Evolutionary conservation across 2,888 invertebrate species (phyloP).

Genomic region (Leptopilina myrica): DNA sequence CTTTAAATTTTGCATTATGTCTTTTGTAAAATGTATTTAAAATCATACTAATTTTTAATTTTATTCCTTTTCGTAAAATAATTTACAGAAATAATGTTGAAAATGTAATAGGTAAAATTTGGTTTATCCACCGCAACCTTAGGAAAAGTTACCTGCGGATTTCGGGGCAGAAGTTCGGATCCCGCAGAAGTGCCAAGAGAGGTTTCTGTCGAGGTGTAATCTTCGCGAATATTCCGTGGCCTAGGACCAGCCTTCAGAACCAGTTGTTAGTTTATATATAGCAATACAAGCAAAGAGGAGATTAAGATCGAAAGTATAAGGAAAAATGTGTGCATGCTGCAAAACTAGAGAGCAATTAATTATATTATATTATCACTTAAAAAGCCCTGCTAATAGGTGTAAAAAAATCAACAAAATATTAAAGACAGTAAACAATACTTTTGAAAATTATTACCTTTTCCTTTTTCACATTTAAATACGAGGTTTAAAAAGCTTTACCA

Average conservation of each 20-base stretch:
- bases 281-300: conserved; percentile 72
- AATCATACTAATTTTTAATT: conserved; percentile 1
- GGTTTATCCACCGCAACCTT: conserved; percentile 10
- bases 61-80: not conserved
- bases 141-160: conserved; percentile 72
- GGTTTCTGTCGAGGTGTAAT: conserved; percentile 74
- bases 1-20: not conserved
- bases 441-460: too few species aligned
- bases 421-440: too few species aligned
- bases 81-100: not conserved
- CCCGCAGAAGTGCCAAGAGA: conserved; percentile 72
- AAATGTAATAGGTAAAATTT: not conserved
- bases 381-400: not conserved
- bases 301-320: conserved; percentile 67
- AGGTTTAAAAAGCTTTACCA: too few species aligned
- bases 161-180: conserved; percentile 73
- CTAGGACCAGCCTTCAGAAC: conserved; percentile 76
- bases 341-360: not conserved
- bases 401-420: too few species aligned
- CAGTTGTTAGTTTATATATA: conserved; percentile 76
- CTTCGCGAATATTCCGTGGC: conserved; percentile 75
- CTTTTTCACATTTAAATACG: too few species aligned
- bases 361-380: not conserved
- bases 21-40: not conserved
- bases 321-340: conserved; percentile 59